These are phyloP conservation scores for Atractosteus spatula DNA, from an alignment of 2,113 vertebrate species.

Conservation along the genomic window DNA sequence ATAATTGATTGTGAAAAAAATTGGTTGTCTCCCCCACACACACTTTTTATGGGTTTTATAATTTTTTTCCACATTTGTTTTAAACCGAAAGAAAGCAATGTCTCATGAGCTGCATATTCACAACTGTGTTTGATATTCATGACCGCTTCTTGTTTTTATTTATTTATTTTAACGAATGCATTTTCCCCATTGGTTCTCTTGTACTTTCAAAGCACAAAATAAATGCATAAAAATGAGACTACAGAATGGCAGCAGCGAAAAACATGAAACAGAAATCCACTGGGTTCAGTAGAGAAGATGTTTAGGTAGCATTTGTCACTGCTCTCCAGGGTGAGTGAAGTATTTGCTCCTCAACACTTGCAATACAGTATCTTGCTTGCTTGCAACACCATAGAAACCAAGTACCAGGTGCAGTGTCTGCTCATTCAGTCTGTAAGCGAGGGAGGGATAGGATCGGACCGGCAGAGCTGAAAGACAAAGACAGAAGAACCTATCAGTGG, in stretches of 20 bases:
- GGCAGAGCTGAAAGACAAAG: conserved; percentile 4
- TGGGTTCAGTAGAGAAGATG: conserved; percentile 26
- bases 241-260: background rate
- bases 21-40: conserved; percentile 18
- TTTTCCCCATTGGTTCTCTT: conserved; percentile 36
- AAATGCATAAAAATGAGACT: background rate
- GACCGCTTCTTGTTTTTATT: conserved; percentile 53
- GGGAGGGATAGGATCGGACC: conserved; percentile 51
- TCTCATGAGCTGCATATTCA: conserved; percentile 44
- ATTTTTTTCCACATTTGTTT: conserved; percentile 23
- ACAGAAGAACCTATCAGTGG: conserved; percentile 45
- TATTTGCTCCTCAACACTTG: conserved; percentile 61
- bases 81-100: too few relatives aligned
- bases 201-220: conserved; percentile 2
- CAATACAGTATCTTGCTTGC: conserved; percentile 49
- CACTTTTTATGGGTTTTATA: conserved; percentile 19
- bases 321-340: conserved; percentile 46
- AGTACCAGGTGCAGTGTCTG: conserved; percentile 51
- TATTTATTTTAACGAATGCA: conserved; percentile 46
- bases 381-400: conserved; percentile 70
- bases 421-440: conserved; percentile 62
- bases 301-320: conserved; percentile 40
- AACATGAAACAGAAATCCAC: background rate
- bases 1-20: conserved; percentile 39
- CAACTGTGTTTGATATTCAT: conserved; percentile 65